phyloP scores from a whole-genome alignment of 2,113 vertebrate species.

The Rhizomys pruinosus region DNA sequence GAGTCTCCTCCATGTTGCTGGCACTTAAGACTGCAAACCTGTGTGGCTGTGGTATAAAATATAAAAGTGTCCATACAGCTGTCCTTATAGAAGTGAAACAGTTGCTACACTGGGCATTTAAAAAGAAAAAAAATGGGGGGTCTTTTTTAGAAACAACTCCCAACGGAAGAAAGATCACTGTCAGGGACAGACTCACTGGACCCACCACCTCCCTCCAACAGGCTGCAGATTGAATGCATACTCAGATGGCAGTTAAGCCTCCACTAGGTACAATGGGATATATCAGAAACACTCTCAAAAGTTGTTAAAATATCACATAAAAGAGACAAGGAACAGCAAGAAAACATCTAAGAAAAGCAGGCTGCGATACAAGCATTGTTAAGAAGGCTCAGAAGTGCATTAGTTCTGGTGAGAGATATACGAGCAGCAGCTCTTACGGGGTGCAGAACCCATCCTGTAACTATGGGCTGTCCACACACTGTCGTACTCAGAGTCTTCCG shows the following conservation, averaged over 20 bases:
- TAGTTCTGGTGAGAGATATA: slow-evolving; percentile 99
- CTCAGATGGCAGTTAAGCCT: slow-evolving; percentile 80
- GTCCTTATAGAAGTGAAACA: slow-evolving; percentile 77
- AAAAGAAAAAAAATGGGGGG: slow-evolving; percentile 65
- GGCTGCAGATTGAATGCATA: slow-evolving; percentile 61
- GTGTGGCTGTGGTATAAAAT: slow-evolving; percentile 85
- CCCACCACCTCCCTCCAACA: slow-evolving; percentile 67
- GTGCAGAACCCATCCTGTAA: slow-evolving; percentile 98
- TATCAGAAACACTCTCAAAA: slow-evolving; percentile 86
- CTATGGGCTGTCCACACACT: slow-evolving; percentile 99
- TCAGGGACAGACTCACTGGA: slow-evolving; percentile 74
- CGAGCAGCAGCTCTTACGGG: slow-evolving; percentile 99
- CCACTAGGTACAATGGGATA: slow-evolving; percentile 83
- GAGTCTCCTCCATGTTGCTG: slow-evolving; percentile 72
- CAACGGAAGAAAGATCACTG: slow-evolving; percentile 48
- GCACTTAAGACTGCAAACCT: slow-evolving; percentile 81
- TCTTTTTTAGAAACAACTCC: slow-evolving; percentile 76
- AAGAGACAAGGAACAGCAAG: slow-evolving; percentile 92
- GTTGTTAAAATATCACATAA: slow-evolving; percentile 90
- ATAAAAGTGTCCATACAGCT: slow-evolving; percentile 79
- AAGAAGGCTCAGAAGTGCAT: slow-evolving; percentile 92
- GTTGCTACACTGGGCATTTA: slow-evolving; percentile 78
- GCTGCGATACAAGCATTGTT: slow-evolving; percentile 92
- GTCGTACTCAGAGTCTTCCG: slow-evolving; percentile 99
- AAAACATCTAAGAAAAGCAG: slow-evolving; percentile 93